These are phyloP conservation scores for Rhagium mordax DNA, from an alignment of 2,888 invertebrate species.

Conservation along the genomic window DNA sequence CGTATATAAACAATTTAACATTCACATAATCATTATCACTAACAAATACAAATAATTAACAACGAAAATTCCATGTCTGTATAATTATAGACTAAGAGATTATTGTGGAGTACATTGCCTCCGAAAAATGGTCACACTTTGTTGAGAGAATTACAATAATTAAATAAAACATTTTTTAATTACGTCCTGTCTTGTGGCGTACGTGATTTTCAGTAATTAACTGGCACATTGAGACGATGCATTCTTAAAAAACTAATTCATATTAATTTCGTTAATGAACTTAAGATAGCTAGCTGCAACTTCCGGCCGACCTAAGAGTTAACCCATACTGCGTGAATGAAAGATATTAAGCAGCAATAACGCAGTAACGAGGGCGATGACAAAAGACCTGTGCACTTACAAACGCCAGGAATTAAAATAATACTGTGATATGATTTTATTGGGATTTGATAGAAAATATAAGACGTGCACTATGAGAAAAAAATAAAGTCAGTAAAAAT, in stretches of 20 bases:
- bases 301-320: slow-evolving; percentile 21
- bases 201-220: slow-evolving; percentile 34
- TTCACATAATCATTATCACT: slow-evolving; percentile 15
- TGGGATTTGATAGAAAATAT: no score
- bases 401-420: not conserved
- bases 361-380: not conserved
- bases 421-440: not conserved
- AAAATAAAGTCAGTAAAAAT: no score
- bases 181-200: slow-evolving; percentile 32
- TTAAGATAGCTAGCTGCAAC: slow-evolving; percentile 14
- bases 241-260: slow-evolving; percentile 18
- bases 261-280: slow-evolving; percentile 36
- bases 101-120: slow-evolving; percentile 39
- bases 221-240: not conserved
- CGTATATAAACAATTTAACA: not conserved
- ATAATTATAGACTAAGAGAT: not conserved
- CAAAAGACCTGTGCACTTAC: not conserved
- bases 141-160: slow-evolving; percentile 45
- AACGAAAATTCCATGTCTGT: slow-evolving; percentile 1
- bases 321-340: slow-evolving; percentile 9
- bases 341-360: not conserved
- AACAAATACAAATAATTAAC: slow-evolving; percentile 6
- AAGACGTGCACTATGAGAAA: no score
- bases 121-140: slow-evolving; percentile 41
- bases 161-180: slow-evolving; percentile 31